Conservation (phyloP, 2,113 vertebrate species). For the Trichechus manatus region DNA sequence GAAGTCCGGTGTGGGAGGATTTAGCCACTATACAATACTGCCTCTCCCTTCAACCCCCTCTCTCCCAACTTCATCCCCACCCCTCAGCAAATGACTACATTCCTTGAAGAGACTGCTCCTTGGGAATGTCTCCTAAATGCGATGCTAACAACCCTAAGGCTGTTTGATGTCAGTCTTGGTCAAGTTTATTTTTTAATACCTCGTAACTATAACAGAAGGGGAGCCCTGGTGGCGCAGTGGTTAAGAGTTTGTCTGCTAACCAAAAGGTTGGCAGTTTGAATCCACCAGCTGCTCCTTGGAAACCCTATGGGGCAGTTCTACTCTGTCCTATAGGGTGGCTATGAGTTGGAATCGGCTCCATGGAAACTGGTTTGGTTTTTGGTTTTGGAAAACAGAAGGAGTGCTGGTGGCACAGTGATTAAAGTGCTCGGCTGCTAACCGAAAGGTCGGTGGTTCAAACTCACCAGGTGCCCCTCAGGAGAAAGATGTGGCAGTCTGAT, state of each 20-base stretch:
- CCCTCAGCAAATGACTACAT: not conserved
- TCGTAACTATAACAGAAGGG: not conserved
- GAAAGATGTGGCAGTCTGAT: not conserved
- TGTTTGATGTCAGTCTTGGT: not conserved
- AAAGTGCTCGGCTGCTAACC: not conserved
- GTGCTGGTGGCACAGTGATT: not conserved
- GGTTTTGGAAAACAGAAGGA: not conserved
- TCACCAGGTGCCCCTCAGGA: not conserved
- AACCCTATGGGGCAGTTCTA: too few relatives aligned
- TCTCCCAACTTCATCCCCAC: not conserved
- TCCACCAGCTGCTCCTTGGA: too few relatives aligned
- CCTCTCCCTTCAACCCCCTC: not conserved
- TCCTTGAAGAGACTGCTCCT: not conserved
- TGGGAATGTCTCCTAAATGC: not conserved
- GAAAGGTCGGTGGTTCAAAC: not conserved
- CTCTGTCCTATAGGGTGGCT: too few relatives aligned
- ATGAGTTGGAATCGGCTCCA: too few relatives aligned
- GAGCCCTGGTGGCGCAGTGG: too few relatives aligned
- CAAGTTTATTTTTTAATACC: conserved; percentile 45
- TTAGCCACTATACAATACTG: rapidly evolving
- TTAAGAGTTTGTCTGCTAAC: too few relatives aligned
- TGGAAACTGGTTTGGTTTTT: too few relatives aligned
- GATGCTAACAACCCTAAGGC: not conserved
- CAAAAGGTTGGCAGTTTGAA: too few relatives aligned
- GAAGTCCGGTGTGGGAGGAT: not conserved